Percentiles rank a stretch among this genome's conserved stretches.
phyloP scores from a whole-genome alignment of 1,140 invertebrate genomes.

The Trigoniulus corallinus region DNA sequence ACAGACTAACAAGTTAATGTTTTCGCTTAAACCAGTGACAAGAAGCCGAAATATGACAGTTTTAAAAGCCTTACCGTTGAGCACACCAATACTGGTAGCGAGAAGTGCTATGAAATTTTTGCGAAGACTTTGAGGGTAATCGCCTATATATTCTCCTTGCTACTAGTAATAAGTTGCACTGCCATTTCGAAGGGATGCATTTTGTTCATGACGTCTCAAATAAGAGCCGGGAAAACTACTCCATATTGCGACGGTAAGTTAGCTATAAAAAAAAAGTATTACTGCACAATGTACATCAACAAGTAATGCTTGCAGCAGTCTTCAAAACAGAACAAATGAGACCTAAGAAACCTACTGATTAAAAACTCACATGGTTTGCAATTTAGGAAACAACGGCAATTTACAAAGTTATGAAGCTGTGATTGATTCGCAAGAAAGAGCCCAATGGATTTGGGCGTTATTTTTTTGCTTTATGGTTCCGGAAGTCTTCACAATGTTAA shows the following conservation, averaged over 20 bases:
- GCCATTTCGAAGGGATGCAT: slow-evolving; percentile 21
- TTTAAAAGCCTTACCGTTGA: no score
- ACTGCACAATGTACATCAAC: background rate
- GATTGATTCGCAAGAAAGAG: background rate
- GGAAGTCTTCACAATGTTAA: background rate
- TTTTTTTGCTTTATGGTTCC: background rate
- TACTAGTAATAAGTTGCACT: no score
- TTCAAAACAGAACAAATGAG: no score
- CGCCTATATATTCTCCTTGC: no score
- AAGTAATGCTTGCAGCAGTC: no score
- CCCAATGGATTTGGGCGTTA: background rate
- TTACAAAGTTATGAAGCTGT: background rate
- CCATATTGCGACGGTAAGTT: slow-evolving; percentile 9
- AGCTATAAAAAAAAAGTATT: background rate
- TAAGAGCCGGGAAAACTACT: slow-evolving; percentile 14
- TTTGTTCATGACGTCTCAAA: slow-evolving; percentile 29
- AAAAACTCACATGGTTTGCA: background rate
- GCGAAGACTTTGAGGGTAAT: no score
- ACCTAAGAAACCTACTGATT: background rate
- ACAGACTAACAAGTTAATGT: no score
- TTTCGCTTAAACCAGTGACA: no score
- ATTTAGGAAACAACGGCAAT: no score
- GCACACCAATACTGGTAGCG: no score
- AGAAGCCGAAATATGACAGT: no score
- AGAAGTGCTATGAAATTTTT: no score